phyloP scores from a whole-genome alignment of 2,113 vertebrate genomes.

The Ailurus styani region DNA sequence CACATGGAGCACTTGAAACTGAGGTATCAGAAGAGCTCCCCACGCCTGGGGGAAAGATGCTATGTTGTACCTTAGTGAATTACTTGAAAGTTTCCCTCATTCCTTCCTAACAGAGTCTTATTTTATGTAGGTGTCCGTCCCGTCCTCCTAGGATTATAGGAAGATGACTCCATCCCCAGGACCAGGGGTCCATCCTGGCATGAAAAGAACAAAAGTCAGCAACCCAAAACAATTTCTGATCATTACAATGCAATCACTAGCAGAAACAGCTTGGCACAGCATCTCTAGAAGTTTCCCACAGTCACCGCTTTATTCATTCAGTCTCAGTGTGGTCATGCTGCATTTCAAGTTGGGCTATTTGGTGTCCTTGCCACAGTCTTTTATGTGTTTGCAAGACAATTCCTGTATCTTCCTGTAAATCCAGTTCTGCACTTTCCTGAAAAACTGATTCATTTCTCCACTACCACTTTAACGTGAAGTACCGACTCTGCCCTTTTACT shows the following conservation, averaged over 20 bases:
- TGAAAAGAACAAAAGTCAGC: background rate
- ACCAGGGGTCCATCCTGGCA: background rate
- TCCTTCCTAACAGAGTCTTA: background rate
- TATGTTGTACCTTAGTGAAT: fast-evolving
- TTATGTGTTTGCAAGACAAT: background rate
- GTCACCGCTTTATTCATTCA: background rate
- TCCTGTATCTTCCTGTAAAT: background rate
- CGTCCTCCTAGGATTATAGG: background rate
- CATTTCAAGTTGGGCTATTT: background rate
- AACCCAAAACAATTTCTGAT: background rate
- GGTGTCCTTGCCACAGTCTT: background rate
- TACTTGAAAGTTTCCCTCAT: background rate
- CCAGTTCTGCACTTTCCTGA: background rate
- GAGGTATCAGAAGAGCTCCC: background rate
- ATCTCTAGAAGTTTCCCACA: background rate
- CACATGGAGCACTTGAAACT: background rate
- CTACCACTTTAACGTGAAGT: background rate
- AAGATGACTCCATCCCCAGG: background rate
- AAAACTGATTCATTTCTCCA: background rate
- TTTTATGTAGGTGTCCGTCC: background rate
- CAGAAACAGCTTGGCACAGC: background rate
- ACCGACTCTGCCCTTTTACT: background rate
- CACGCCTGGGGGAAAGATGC: background rate
- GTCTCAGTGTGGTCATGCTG: background rate
- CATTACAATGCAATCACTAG: fast-evolving